Evolutionary conservation across 1,140 invertebrate species (phyloP).

Genomic region (Pogonomyrmex californicus): DNA sequence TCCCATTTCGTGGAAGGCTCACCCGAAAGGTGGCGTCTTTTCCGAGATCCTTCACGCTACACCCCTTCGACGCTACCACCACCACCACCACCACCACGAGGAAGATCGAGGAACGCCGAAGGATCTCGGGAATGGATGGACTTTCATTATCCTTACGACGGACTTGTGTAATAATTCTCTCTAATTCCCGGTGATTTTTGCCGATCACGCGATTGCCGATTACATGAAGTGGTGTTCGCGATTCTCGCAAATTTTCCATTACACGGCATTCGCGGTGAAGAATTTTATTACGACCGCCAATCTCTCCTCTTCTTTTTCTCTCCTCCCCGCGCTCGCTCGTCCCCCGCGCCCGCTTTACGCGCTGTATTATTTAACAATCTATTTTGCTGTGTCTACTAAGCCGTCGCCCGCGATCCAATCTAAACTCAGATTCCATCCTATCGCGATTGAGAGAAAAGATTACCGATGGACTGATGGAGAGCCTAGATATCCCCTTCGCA

Average conservation of each 20-base stretch:
- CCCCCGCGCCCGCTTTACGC: slow-evolving; percentile 4
- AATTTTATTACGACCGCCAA: slow-evolving; percentile 73
- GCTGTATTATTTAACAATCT: slow-evolving; percentile 63
- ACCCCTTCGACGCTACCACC: neutral
- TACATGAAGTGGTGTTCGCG: slow-evolving; percentile 73
- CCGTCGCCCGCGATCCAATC: slow-evolving; percentile 52
- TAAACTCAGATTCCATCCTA: slow-evolving; percentile 58
- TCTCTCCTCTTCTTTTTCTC: slow-evolving; percentile 12
- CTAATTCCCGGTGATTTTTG: slow-evolving; percentile 55
- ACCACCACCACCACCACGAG: neutral
- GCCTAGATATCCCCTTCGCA: neutral
- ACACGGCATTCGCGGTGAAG: slow-evolving; percentile 69
- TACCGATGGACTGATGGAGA: slow-evolving; percentile 35
- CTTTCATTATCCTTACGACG: slow-evolving; percentile 42
- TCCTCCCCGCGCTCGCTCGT: neutral
- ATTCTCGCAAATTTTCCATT: slow-evolving; percentile 76
- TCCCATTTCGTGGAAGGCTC: slow-evolving; percentile 41
- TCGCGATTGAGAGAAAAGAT: slow-evolving; percentile 32
- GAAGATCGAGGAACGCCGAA: neutral
- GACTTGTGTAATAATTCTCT: slow-evolving; percentile 36
- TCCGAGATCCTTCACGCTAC: slow-evolving; percentile 32
- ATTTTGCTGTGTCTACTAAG: slow-evolving; percentile 57
- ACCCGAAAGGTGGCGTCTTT: slow-evolving; percentile 36
- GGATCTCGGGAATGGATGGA: neutral
- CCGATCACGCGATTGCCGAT: slow-evolving; percentile 75